Conservation (phyloP, 2,797 vertebrate species). For the Danio aesculapii region DNA sequence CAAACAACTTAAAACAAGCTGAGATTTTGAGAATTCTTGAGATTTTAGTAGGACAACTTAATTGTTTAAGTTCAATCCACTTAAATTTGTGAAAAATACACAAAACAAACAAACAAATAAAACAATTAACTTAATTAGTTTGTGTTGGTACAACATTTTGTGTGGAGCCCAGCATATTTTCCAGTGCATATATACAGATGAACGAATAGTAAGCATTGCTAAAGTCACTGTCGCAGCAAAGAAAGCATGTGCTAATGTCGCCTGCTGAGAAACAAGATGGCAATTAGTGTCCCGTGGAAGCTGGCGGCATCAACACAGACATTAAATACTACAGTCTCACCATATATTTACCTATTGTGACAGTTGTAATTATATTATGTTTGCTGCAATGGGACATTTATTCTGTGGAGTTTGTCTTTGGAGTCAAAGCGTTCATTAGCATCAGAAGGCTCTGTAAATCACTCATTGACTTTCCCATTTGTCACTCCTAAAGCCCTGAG, state of each 20-base stretch:
- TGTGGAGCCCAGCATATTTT: too few species aligned
- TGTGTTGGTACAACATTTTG: too few species aligned
- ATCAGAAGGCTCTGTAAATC: conserved; percentile 2
- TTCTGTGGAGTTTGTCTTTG: conserved; percentile 18
- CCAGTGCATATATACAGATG: background rate
- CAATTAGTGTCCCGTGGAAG: conserved; percentile 43
- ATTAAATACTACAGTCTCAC: conserved; percentile 19
- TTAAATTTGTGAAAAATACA: too few species aligned
- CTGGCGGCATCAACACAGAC: conserved; percentile 41
- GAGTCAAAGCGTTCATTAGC: conserved; percentile 27
- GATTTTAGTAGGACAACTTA: too few species aligned
- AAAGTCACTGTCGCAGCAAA: background rate
- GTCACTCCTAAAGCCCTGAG: conserved; percentile 25
- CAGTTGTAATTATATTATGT: conserved; percentile 39
- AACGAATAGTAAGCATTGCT: conserved; percentile 27
- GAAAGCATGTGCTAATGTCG: conserved; percentile 16
- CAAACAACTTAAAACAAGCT: too few species aligned
- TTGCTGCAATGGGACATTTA: conserved; percentile 23
- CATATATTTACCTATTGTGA: conserved; percentile 45
- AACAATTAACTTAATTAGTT: too few species aligned
- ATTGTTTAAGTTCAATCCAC: too few species aligned
- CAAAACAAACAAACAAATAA: too few species aligned
- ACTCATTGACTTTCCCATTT: background rate
- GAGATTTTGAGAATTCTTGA: too few species aligned
- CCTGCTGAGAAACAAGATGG: conserved; percentile 58